Evolutionary conservation across 92 coral and sea anemone genomes (phyloP).

Genomic region (Montipora capitata): DNA sequence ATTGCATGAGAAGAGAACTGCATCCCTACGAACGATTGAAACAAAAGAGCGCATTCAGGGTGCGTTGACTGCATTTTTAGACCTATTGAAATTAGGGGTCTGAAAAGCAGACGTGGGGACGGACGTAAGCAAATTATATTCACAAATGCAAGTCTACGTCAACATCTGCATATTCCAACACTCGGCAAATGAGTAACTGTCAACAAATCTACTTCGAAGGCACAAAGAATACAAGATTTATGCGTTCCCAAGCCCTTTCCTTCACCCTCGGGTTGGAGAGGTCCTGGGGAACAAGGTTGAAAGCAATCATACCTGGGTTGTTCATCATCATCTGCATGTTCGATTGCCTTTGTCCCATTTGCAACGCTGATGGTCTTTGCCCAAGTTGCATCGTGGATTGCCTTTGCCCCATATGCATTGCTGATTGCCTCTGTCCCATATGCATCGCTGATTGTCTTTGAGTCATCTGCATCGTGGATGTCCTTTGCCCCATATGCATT

Average conservation of each 20-base stretch:
- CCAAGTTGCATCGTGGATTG: background rate
- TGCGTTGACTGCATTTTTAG: background rate
- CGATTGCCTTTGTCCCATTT: background rate
- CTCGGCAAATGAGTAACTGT: no score
- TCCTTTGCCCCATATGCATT: background rate
- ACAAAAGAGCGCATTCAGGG: background rate
- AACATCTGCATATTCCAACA: no score
- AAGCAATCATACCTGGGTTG: background rate
- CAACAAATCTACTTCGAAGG: no score
- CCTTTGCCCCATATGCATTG: slow-evolving; percentile 8
- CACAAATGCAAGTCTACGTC: no score
- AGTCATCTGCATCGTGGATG: background rate
- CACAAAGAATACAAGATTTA: no score
- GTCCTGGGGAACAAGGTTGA: background rate
- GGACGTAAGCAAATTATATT: no score
- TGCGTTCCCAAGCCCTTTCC: no score
- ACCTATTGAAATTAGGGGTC: background rate
- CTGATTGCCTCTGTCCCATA: background rate
- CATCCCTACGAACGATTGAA: background rate
- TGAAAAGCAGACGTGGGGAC: background rate
- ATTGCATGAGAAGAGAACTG: slow-evolving; percentile 22
- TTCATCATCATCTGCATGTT: slow-evolving; percentile 38
- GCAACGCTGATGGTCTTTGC: background rate
- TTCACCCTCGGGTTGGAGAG: no score
- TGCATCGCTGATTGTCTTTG: slow-evolving; percentile 8